phyloP scores from a whole-genome alignment of 2,113 vertebrate genomes.

The Mola mola region DNA sequence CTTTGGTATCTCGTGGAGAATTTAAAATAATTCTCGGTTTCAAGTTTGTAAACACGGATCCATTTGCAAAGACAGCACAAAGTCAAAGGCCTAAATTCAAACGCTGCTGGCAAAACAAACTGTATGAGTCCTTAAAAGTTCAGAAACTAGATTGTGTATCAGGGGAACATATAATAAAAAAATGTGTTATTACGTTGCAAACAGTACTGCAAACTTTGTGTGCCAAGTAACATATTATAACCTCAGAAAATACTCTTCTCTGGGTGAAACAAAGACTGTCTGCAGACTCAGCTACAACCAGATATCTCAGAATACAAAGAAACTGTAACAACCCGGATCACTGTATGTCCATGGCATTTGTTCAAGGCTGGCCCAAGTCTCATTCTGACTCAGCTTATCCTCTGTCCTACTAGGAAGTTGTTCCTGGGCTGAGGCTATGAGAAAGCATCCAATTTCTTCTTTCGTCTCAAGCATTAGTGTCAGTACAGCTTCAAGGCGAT shows the following conservation, averaged over 20 bases:
- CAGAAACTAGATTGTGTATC: not conserved
- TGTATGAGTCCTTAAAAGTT: not conserved
- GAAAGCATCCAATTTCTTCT: constrained; percentile 32
- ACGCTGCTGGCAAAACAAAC: constrained; percentile 1
- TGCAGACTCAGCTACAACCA: not conserved
- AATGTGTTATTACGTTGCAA: not conserved
- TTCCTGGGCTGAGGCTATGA: constrained; percentile 17
- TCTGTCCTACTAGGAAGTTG: constrained; percentile 52
- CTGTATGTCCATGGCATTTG: constrained; percentile 34
- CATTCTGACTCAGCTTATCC: constrained; percentile 63
- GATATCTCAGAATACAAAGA: constrained; percentile 30
- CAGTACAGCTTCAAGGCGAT: constrained; percentile 1
- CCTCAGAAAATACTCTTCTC: not conserved
- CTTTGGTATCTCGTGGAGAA: constrained; percentile 1
- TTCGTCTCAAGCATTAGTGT: constrained; percentile 17
- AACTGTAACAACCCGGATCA: constrained; percentile 30
- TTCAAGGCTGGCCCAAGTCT: constrained; percentile 49
- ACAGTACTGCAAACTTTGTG: fast-evolving
- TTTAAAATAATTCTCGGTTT: constrained; percentile 16
- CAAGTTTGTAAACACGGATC: not conserved
- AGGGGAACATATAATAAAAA: not conserved
- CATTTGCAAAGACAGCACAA: not conserved
- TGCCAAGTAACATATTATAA: too few relatives aligned
- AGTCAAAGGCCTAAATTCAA: not conserved
- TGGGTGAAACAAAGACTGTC: not conserved